Conservation (phyloP, 2,797 vertebrate genomes). For the Alcedo atthis region DNA sequence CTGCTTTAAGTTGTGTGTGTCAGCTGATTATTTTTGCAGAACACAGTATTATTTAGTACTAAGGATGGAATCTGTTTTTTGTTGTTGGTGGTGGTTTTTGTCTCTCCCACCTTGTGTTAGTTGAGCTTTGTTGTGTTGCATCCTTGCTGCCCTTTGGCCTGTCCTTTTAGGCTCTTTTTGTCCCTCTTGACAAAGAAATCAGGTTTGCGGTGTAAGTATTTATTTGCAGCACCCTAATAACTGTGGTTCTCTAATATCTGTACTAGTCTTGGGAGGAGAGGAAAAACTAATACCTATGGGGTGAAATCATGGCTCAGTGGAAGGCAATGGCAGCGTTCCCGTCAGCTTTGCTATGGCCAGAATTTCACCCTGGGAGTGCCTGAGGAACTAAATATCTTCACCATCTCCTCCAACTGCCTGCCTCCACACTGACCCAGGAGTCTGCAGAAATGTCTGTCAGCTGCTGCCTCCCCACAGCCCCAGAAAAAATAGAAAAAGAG, state of each 20-base stretch:
- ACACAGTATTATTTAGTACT: neutral
- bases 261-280: neutral
- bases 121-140: neutral
- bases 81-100: neutral
- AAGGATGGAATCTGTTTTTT: neutral
- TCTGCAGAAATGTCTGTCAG: neutral
- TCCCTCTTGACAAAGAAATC: neutral
- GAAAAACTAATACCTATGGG: neutral
- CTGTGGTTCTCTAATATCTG: constrained; percentile 15
- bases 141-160: neutral
- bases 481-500: neutral
- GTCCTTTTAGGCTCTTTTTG: neutral
- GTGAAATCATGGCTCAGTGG: constrained; percentile 2
- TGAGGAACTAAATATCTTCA: neutral
- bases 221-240: neutral
- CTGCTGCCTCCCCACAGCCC: neutral
- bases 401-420: neutral
- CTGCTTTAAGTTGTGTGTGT: neutral
- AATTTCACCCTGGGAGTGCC: neutral
- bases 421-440: rapidly evolving
- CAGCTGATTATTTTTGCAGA: constrained; percentile 34
- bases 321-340: neutral
- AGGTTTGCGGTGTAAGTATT: neutral
- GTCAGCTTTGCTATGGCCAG: rapidly evolving
- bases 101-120: neutral